These are phyloP conservation scores for Oscheius sp. DNA, from an alignment of 2,888 invertebrate species.

Conservation along the genomic window DNA sequence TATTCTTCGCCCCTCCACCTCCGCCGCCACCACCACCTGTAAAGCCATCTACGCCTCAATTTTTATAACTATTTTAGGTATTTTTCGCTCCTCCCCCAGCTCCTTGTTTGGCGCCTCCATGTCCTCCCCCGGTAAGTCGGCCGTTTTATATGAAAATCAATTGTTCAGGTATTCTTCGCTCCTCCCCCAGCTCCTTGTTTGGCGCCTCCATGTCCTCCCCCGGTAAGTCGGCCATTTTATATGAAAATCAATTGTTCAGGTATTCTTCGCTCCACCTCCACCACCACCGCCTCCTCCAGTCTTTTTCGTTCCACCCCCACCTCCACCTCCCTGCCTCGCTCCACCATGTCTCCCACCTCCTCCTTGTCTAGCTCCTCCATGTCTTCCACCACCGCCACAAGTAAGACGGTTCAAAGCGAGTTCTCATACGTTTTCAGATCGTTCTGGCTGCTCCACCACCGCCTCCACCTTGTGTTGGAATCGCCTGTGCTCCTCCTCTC, in stretches of 20 bases:
- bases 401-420: no score
- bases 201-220: not conserved
- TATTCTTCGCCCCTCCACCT: slow-evolving; percentile 3
- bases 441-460: slow-evolving; percentile 23
- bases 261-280: slow-evolving; percentile 16
- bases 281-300: no score
- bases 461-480: slow-evolving; percentile 21
- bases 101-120: slow-evolving; percentile 6
- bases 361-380: slow-evolving; percentile 3
- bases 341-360: no score
- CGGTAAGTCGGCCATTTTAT: not conserved
- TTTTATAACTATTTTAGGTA: not conserved
- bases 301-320: no score
- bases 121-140: not conserved
- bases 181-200: no score
- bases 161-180: slow-evolving; percentile 16
- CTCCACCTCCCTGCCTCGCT: no score
- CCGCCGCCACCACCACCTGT: not conserved
- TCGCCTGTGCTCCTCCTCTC: slow-evolving; percentile 20
- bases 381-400: not conserved
- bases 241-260: not conserved
- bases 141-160: not conserved
- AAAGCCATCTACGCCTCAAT: not conserved
- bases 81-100: no score
- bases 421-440: slow-evolving; percentile 25